phyloP scores from a whole-genome alignment of 2,888 invertebrate species.

The Lasioglossum malachurum region DNA sequence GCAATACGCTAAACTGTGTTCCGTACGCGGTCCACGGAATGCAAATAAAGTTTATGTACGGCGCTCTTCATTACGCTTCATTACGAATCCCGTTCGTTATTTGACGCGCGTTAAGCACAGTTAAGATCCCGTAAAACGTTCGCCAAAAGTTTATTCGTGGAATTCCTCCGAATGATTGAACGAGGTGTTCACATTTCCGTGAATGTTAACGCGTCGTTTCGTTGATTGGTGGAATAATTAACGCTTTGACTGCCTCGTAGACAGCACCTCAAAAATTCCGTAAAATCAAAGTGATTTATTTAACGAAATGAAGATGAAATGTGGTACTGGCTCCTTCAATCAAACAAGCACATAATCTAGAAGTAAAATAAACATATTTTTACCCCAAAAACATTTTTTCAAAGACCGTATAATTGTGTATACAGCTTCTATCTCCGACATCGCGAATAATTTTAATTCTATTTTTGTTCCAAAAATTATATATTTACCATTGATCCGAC shows the following conservation, averaged over 20 bases:
- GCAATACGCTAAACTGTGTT: conserved; percentile 51
- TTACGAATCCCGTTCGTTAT: conserved; percentile 22
- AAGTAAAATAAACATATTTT: too few species aligned
- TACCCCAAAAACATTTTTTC: too few species aligned
- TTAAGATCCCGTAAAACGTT: conserved; percentile 5
- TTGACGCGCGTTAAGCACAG: neutral
- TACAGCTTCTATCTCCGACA: too few species aligned
- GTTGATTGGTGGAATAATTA: neutral
- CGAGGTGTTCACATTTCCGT: neutral
- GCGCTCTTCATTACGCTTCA: conserved; percentile 41
- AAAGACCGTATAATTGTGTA: too few species aligned
- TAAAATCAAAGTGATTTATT: neutral
- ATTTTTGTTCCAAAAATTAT: too few species aligned
- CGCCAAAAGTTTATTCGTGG: neutral
- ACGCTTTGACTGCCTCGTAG: neutral
- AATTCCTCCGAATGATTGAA: neutral
- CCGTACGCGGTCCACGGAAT: conserved; percentile 41
- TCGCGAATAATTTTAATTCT: too few species aligned
- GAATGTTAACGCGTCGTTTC: neutral
- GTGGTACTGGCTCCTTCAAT: neutral
- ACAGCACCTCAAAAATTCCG: neutral
- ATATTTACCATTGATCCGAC: neutral
- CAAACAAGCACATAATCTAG: too few species aligned
- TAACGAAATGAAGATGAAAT: neutral
- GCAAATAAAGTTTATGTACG: conserved; percentile 48